phyloP scores from a whole-genome alignment of 2,888 invertebrate species.

The Amphipyra berbera region DNA sequence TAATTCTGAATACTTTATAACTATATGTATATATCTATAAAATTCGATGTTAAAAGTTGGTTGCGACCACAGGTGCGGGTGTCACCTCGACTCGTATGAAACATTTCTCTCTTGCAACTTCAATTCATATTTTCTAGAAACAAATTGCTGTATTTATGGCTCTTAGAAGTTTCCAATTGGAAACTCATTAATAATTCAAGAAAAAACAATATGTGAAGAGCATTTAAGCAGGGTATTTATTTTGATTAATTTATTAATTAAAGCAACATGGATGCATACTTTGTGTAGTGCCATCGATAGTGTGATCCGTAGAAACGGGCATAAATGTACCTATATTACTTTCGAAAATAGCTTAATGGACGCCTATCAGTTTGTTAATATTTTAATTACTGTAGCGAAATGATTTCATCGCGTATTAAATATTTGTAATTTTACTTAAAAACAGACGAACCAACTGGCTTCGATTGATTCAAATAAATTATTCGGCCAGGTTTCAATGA shows the following conservation, averaged over 20 bases:
- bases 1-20: constrained; percentile 35
- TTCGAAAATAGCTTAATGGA: constrained; percentile 10
- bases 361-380: constrained; percentile 28
- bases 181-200: constrained; percentile 52
- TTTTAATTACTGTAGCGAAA: constrained; percentile 13
- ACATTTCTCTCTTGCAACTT: constrained; percentile 82
- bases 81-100: constrained; percentile 76
- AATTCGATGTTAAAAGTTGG: constrained; percentile 72
- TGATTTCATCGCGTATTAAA: constrained; percentile 6
- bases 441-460: neutral
- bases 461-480: neutral
- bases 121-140: constrained; percentile 76
- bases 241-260: constrained; percentile 12
- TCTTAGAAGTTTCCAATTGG: constrained; percentile 62
- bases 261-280: neutral
- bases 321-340: constrained; percentile 14
- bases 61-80: constrained; percentile 77
- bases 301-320: neutral
- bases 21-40: constrained; percentile 51
- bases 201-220: constrained; percentile 10
- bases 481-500: neutral
- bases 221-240: neutral
- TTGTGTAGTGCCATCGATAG: neutral
- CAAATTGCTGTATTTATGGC: constrained; percentile 77
- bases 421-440: neutral